Evolutionary conservation across 2,888 invertebrate species (phyloP).

Genomic region (Lepidocyrtinus sp.): DNA sequence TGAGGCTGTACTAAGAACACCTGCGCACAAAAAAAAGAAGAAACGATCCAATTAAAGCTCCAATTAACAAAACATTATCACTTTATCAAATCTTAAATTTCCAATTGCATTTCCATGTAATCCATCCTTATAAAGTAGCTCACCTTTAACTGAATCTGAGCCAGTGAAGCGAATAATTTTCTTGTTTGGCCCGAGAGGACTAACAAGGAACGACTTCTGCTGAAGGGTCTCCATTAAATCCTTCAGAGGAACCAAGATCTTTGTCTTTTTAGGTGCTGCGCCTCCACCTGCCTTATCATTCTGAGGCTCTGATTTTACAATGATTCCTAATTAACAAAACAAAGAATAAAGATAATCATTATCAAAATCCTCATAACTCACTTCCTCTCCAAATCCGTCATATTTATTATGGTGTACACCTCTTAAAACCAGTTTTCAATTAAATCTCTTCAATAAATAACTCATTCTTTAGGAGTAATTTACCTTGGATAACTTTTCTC

Average conservation of each 20-base stretch:
- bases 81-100: neutral
- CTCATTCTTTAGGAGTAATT: neutral
- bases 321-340: conserved; percentile 57
- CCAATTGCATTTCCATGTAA: neutral
- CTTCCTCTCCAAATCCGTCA: conserved; percentile 20
- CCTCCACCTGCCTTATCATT: conserved; percentile 42
- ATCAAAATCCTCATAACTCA: conserved; percentile 26
- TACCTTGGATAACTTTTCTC: conserved; percentile 60
- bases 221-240: conserved; percentile 69
- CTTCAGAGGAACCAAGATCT: conserved; percentile 69
- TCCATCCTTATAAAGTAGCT: neutral
- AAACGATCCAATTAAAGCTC: too few relatives aligned
- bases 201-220: conserved; percentile 68
- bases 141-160: conserved; percentile 69
- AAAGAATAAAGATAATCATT: conserved; percentile 13
- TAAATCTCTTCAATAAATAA: conserved; percentile 19
- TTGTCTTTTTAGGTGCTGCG: conserved; percentile 66
- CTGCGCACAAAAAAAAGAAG: too few relatives aligned
- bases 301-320: conserved; percentile 60
- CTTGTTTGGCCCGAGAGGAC: conserved; percentile 67
- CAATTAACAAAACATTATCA: neutral
- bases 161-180: conserved; percentile 68
- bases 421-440: neutral
- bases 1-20: conserved; percentile 50
- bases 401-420: neutral